Evolutionary conservation across 2,113 vertebrate species (phyloP).

Genomic region (Nansenia antarctica): DNA sequence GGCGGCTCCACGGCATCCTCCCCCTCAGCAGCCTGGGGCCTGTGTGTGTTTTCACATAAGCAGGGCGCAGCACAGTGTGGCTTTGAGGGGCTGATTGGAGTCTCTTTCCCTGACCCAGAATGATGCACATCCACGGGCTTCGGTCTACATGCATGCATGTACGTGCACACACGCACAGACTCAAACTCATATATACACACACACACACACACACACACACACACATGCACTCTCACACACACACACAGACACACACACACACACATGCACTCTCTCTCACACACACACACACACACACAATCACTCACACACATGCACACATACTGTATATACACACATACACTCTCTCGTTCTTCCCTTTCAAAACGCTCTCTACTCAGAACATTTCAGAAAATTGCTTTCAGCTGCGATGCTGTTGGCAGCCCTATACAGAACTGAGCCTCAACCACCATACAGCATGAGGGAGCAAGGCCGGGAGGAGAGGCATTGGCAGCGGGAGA

Average conservation of each 20-base stretch:
- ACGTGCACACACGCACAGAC: neutral
- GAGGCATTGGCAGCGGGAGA: neutral
- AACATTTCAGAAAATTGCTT: slow-evolving; percentile 54
- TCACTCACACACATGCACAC: neutral
- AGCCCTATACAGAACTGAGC: neutral
- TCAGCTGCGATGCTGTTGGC: slow-evolving; percentile 23
- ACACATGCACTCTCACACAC: slow-evolving; percentile 5
- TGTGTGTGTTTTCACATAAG: neutral
- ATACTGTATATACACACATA: neutral
- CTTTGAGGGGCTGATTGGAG: neutral
- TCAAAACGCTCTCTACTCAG: slow-evolving; percentile 31
- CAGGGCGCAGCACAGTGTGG: neutral
- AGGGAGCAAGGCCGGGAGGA: slow-evolving; percentile 29
- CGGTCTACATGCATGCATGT: neutral
- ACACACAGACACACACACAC: neutral
- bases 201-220: slow-evolving; percentile 13
- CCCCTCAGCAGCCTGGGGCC: neutral
- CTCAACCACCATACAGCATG: neutral
- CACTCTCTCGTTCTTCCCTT: too few species aligned
- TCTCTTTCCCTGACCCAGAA: neutral
- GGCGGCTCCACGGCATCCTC: too few species aligned
- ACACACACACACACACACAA: neutral
- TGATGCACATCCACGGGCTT: neutral
- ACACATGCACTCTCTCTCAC: neutral
- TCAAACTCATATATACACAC: neutral